phyloP scores from a whole-genome alignment of 2,113 vertebrate genomes.

The Argyrosomus japonicus region DNA sequence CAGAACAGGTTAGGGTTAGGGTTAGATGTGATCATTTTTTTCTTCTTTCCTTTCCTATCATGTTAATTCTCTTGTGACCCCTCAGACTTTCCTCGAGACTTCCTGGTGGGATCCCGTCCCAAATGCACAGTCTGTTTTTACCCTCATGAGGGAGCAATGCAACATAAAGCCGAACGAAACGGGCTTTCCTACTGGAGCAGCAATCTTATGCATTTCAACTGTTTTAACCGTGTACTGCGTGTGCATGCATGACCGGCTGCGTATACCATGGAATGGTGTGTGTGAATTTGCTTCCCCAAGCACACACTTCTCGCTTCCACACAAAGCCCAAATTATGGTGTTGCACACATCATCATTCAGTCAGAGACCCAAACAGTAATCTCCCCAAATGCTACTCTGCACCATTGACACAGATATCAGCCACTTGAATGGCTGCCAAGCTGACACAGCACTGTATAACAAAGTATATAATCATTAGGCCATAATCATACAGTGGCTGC shows the following conservation, averaged over 20 bases:
- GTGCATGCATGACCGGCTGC: neutral
- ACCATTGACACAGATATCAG: conserved; percentile 66
- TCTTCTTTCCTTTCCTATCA: no score
- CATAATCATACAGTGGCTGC: conserved; percentile 43
- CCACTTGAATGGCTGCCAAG: conserved; percentile 53
- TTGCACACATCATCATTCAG: conserved; percentile 47
- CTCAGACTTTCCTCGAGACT: neutral
- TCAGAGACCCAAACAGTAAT: conserved; percentile 67
- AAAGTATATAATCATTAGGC: conserved; percentile 65
- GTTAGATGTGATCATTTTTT: no score
- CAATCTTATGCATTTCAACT: neutral
- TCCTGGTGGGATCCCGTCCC: no score
- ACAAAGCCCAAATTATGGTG: conserved; percentile 46
- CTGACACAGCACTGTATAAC: conserved; percentile 57
- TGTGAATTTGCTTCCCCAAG: neutral
- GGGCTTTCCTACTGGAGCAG: neutral
- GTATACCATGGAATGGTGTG: neutral
- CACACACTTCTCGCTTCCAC: conserved; percentile 25
- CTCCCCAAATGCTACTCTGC: conserved; percentile 64
- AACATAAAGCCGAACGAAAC: neutral
- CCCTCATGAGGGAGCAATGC: neutral
- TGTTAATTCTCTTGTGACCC: neutral
- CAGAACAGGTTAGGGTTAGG: no score
- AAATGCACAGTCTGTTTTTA: neutral
- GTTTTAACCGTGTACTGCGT: neutral